These are phyloP conservation scores for Neodiprion lecontei DNA, from an alignment of 1,140 invertebrate species.

Conservation along the genomic window DNA sequence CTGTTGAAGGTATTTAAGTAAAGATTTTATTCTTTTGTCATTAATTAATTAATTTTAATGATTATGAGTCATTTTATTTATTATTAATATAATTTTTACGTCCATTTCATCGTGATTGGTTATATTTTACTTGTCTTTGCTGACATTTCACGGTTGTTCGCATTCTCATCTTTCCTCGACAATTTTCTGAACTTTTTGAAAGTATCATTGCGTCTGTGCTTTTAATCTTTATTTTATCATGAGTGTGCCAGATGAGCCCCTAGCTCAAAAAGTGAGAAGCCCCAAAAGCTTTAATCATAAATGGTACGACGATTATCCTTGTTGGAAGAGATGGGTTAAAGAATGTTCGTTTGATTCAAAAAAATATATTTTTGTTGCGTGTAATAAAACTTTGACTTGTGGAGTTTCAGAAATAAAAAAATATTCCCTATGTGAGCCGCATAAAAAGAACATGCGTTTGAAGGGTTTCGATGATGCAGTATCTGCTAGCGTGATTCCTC, in stretches of 20 bases:
- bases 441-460: not conserved
- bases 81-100: no score
- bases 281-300: slow-evolving; percentile 14
- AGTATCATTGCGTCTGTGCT: not conserved
- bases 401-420: slow-evolving; percentile 1
- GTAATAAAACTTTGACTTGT: not conserved
- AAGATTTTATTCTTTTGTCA: no score
- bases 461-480: not conserved
- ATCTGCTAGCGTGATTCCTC: no score
- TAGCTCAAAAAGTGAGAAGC: not conserved
- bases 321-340: not conserved
- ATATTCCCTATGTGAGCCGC: not conserved
- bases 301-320: slow-evolving; percentile 16
- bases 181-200: slow-evolving; percentile 2
- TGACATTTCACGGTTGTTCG: not conserved
- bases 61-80: no score
- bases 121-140: not conserved
- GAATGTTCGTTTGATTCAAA: not conserved
- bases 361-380: slow-evolving; percentile 13
- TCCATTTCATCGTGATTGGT: no score
- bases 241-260: not conserved
- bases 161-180: slow-evolving; percentile 2
- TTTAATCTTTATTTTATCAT: not conserved
- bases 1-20: no score
- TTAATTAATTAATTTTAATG: no score